A percentile compares a stretch with the other conserved stretches of the same genome.
These are phyloP conservation scores for Nudaria mundana DNA, from an alignment of 2,888 invertebrate species.

Conservation along the genomic window DNA sequence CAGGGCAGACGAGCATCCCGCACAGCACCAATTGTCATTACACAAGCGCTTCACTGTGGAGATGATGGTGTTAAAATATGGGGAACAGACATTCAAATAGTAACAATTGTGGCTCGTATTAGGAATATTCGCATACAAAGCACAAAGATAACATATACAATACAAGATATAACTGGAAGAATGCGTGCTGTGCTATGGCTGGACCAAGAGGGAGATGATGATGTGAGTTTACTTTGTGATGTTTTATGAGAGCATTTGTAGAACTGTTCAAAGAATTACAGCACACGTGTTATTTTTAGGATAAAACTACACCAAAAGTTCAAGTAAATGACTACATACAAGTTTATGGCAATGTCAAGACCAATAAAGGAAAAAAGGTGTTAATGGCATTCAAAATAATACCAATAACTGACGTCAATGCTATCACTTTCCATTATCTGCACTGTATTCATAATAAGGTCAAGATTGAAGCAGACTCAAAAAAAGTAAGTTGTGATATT, in stretches of 20 bases:
- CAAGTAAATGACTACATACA: slow-evolving; percentile 75
- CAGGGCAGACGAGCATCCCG: slow-evolving; percentile 70
- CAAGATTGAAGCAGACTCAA: slow-evolving; percentile 73
- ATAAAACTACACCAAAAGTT: slow-evolving; percentile 70
- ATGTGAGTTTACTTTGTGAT: no score
- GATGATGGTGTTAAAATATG: slow-evolving; percentile 76
- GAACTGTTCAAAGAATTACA: background rate
- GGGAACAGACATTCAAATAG: slow-evolving; percentile 76
- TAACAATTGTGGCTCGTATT: slow-evolving; percentile 65
- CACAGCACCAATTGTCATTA: slow-evolving; percentile 74
- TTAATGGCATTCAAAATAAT: slow-evolving; percentile 74
- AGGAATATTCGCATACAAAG: slow-evolving; percentile 71
- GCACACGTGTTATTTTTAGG: slow-evolving; percentile 42
- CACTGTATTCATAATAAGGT: slow-evolving; percentile 75
- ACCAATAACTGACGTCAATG: slow-evolving; percentile 69
- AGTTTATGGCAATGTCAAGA: slow-evolving; percentile 73
- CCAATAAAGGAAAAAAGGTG: slow-evolving; percentile 74
- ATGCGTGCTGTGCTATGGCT: slow-evolving; percentile 76
- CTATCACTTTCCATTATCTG: slow-evolving; percentile 75
- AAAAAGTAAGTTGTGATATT: slow-evolving; percentile 54
- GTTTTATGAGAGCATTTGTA: background rate
- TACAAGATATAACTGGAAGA: slow-evolving; percentile 75
- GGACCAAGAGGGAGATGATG: slow-evolving; percentile 76
- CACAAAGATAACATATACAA: slow-evolving; percentile 75
- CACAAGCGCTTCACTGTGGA: slow-evolving; percentile 69